These are phyloP conservation scores for Nesometra sesokonis DNA, from an alignment of 35 echinoderm and acorn worm genomes.

Conservation along the genomic window DNA sequence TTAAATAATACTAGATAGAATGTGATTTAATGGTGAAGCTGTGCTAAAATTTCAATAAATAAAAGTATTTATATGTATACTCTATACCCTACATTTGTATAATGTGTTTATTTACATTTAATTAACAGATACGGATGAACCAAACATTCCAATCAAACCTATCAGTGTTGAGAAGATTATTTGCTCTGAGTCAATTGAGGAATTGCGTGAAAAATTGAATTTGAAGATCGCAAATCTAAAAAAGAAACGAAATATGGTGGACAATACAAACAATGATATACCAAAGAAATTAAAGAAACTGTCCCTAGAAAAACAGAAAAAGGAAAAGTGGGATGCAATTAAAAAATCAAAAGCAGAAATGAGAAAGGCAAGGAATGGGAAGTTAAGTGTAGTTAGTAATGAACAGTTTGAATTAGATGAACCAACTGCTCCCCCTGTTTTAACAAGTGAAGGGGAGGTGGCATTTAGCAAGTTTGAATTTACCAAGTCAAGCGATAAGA, in stretches of 20 bases:
- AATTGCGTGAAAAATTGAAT: slow-evolving; percentile 50
- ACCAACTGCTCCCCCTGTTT: background rate
- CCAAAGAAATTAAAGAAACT: slow-evolving; percentile 35
- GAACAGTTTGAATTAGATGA: background rate
- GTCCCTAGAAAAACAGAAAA: slow-evolving; percentile 32
- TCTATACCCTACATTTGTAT: too few relatives aligned
- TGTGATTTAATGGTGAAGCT: too few relatives aligned
- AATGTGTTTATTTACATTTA: too few relatives aligned
- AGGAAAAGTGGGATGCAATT: slow-evolving; percentile 26
- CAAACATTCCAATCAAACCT: slow-evolving; percentile 5
- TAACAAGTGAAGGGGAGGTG: background rate
- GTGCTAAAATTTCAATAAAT: too few relatives aligned
- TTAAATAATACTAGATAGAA: too few relatives aligned
- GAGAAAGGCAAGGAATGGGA: slow-evolving; percentile 26
- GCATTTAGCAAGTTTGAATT: slow-evolving; percentile 84
- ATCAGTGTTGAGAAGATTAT: slow-evolving; percentile 48
- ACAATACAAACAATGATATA: slow-evolving; percentile 11
- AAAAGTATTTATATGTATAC: too few relatives aligned
- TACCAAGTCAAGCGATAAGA: slow-evolving; percentile 23
- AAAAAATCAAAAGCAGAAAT: slow-evolving; percentile 28
- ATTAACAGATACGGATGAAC: background rate
- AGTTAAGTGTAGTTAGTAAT: slow-evolving; percentile 14
- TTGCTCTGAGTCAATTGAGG: slow-evolving; percentile 38
- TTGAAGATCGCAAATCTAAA: background rate
- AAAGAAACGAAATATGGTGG: slow-evolving; percentile 34